Conservation (phyloP, 2,113 vertebrate genomes). For the Urocynchramus pylzowi region DNA sequence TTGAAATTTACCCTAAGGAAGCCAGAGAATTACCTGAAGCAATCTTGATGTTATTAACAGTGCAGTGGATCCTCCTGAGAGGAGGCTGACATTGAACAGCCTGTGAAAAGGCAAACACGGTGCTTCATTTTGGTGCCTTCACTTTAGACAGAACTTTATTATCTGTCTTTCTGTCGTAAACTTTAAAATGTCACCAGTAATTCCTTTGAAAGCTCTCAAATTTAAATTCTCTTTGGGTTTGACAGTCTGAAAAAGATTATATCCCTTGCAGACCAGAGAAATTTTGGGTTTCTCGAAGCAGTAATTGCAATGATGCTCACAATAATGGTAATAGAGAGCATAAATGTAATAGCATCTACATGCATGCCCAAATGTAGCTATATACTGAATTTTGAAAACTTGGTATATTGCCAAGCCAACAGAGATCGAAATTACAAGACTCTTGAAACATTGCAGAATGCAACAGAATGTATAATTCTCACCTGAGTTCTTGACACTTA, state of each 20-base stretch:
- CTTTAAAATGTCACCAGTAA: not conserved
- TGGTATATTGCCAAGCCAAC: not conserved
- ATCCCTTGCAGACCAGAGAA: not conserved
- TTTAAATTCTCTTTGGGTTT: not conserved
- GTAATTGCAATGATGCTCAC: not conserved
- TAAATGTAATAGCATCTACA: not conserved
- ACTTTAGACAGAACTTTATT: not conserved
- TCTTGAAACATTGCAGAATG: not conserved
- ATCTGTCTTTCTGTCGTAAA: not conserved
- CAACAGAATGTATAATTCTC: not conserved
- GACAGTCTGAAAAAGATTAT: not conserved
- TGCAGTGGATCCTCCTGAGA: not conserved
- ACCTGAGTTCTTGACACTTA: not conserved
- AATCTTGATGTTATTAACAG: not conserved
- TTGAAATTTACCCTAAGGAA: slow-evolving; percentile 3
- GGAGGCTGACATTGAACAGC: not conserved
- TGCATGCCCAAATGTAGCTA: not conserved
- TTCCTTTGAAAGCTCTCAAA: not conserved
- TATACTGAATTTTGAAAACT: not conserved
- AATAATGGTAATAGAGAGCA: not conserved
- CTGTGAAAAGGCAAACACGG: not conserved
- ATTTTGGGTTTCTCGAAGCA: not conserved
- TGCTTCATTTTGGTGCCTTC: not conserved
- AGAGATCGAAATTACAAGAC: not conserved
- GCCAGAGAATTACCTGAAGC: not conserved